Conservation (phyloP, 2,113 vertebrate species). For the Ginglymostoma cirratum region DNA sequence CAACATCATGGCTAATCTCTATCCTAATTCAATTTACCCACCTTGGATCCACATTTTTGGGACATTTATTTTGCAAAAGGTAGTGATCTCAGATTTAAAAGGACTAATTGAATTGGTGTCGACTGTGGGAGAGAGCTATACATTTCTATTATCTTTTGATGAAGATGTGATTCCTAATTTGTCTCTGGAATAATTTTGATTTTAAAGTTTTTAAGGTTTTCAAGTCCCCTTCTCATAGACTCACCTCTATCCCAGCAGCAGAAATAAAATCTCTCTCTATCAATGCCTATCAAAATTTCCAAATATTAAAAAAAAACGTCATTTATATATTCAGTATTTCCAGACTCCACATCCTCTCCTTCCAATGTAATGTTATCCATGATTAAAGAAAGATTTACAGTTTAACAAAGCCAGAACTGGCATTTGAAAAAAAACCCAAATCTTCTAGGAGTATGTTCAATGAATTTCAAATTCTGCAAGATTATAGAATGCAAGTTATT, state of each 20-base stretch:
- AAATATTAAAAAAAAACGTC: neutral
- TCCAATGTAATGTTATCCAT: neutral
- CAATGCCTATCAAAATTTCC: neutral
- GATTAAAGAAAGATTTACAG: neutral
- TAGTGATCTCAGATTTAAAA: neutral
- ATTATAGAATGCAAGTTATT: neutral
- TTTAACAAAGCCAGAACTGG: neutral
- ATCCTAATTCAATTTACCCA: neutral
- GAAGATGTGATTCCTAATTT: neutral
- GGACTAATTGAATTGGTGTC: neutral
- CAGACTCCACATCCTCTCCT: neutral
- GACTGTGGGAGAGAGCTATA: neutral
- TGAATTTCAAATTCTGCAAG: neutral
- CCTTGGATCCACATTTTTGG: neutral
- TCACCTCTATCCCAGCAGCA: neutral
- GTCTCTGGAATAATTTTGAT: neutral
- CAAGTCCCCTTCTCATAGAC: neutral
- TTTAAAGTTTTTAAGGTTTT: neutral
- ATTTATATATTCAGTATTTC: neutral
- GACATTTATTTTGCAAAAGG: neutral
- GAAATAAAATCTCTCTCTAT: neutral
- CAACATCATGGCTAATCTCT: neutral
- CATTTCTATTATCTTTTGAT: neutral
- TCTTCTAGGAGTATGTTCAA: neutral
- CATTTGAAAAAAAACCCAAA: neutral